These are phyloP conservation scores for Sebastes aleutianus DNA, from an alignment of 2,797 vertebrate species.

Conservation along the genomic window DNA sequence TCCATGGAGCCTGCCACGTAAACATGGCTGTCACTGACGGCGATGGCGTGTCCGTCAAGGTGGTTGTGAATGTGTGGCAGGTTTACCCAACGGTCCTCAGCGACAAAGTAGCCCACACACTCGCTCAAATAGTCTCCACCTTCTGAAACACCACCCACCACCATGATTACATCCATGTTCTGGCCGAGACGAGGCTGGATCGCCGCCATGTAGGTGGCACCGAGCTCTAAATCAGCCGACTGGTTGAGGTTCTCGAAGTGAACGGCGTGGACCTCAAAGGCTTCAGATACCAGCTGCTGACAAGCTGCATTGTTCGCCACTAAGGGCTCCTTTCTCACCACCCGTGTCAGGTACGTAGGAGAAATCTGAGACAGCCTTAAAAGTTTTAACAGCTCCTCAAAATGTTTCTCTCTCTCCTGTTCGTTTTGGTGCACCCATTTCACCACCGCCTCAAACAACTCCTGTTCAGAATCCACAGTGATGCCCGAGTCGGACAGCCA, in stretches of 20 bases:
- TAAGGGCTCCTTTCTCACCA: slow-evolving; percentile 87
- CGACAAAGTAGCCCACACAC: slow-evolving; percentile 92
- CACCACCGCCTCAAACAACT: slow-evolving; percentile 88
- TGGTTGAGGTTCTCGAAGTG: slow-evolving; percentile 82
- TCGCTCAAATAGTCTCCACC: slow-evolving; percentile 93
- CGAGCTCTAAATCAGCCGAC: slow-evolving; percentile 76
- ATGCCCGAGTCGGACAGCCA: slow-evolving; percentile 92
- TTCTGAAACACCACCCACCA: slow-evolving; percentile 92
- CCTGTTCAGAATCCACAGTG: slow-evolving; percentile 89
- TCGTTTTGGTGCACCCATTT: slow-evolving; percentile 87
- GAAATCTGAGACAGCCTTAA: slow-evolving; percentile 89
- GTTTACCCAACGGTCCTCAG: slow-evolving; percentile 94
- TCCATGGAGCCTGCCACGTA: slow-evolving; percentile 96
- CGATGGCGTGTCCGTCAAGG: slow-evolving; percentile 90
- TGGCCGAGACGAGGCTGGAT: slow-evolving; percentile 90
- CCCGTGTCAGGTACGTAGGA: slow-evolving; percentile 87
- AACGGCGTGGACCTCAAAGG: slow-evolving; percentile 89
- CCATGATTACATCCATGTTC: slow-evolving; percentile 96
- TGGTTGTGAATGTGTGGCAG: slow-evolving; percentile 93
- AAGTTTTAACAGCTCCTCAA: slow-evolving; percentile 89
- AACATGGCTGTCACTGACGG: slow-evolving; percentile 85
- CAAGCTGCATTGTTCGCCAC: slow-evolving; percentile 83
- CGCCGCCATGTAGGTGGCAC: slow-evolving; percentile 42
- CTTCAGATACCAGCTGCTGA: slow-evolving; percentile 84
- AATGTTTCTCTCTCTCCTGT: slow-evolving; percentile 85